Conservation (phyloP, 2,797 vertebrate species). For the Anolis apletophallus region DNA sequence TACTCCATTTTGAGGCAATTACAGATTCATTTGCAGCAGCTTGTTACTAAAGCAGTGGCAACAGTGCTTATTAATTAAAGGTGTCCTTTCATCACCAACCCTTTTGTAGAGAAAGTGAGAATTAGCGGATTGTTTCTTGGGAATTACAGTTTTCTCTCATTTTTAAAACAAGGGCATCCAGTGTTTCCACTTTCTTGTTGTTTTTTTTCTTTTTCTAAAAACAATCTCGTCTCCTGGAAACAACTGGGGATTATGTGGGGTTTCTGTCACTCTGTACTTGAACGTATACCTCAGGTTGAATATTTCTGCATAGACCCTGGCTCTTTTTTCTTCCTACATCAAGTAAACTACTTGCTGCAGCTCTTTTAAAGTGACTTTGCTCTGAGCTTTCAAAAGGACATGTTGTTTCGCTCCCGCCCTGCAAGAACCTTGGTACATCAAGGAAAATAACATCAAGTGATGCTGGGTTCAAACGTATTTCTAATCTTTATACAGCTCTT, state of each 20-base stretch:
- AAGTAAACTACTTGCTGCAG: constrained; percentile 28
- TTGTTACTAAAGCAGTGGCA: constrained; percentile 66
- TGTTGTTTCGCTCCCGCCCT: constrained; percentile 61
- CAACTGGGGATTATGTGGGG: constrained; percentile 40
- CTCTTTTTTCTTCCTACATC: constrained; percentile 39
- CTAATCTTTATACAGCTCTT: constrained; percentile 75
- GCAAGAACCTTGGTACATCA: constrained; percentile 72
- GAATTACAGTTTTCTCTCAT: constrained; percentile 70
- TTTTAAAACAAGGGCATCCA: constrained; percentile 54
- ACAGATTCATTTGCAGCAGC: constrained; percentile 69
- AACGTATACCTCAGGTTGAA: constrained; percentile 44
- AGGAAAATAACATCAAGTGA: constrained; percentile 76
- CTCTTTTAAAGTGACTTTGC: constrained; percentile 59
- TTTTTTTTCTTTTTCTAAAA: not conserved
- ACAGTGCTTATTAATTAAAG: constrained; percentile 74
- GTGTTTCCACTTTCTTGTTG: constrained; percentile 40
- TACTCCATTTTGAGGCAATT: constrained; percentile 61
- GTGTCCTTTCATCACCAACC: constrained; percentile 66
- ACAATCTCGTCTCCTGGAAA: constrained; percentile 20
- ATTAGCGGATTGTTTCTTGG: constrained; percentile 65
- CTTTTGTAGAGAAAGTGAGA: constrained; percentile 67
- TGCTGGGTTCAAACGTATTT: constrained; percentile 70
- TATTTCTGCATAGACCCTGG: constrained; percentile 22
- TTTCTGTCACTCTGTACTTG: not conserved
- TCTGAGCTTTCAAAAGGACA: constrained; percentile 67